Conservation (phyloP, 2,113 vertebrate genomes). For the Mungos mungo region DNA sequence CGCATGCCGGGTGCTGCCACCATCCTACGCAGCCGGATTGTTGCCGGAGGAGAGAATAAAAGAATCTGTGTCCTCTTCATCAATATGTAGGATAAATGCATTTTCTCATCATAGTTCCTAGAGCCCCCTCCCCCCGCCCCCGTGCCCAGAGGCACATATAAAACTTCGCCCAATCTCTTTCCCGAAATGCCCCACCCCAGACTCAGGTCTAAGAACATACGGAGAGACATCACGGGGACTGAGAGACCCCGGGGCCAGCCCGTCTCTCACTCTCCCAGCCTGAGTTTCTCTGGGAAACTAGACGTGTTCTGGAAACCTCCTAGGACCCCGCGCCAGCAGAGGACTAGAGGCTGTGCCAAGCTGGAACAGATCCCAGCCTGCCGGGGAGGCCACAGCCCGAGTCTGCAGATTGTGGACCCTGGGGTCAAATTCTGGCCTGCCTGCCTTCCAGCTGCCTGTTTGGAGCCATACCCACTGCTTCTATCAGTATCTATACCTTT, state of each 20-base stretch:
- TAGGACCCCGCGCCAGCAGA: not conserved
- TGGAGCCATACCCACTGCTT: too few relatives aligned
- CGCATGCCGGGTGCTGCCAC: fast-evolving
- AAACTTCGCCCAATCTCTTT: not conserved
- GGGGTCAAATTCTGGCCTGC: not conserved
- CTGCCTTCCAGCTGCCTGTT: not conserved
- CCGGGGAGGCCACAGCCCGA: not conserved
- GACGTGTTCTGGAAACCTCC: not conserved
- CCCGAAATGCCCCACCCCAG: not conserved
- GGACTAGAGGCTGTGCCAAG: not conserved
- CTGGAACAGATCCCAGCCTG: not conserved
- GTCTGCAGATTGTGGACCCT: too few relatives aligned
- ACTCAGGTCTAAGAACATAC: not conserved
- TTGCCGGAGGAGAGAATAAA: not conserved
- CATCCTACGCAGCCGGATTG: not conserved
- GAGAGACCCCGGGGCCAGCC: fast-evolving
- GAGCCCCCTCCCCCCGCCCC: not conserved
- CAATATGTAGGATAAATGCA: not conserved
- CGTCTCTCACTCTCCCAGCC: not conserved
- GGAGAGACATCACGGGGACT: not conserved
- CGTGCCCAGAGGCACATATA: not conserved
- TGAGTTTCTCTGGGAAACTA: not conserved
- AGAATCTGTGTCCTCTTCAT: not conserved
- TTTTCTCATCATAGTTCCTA: not conserved
- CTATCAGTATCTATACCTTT: not conserved